Evolutionary conservation across 2,888 invertebrate genomes (phyloP).

Genomic region (Cerceris ruficornis): DNA sequence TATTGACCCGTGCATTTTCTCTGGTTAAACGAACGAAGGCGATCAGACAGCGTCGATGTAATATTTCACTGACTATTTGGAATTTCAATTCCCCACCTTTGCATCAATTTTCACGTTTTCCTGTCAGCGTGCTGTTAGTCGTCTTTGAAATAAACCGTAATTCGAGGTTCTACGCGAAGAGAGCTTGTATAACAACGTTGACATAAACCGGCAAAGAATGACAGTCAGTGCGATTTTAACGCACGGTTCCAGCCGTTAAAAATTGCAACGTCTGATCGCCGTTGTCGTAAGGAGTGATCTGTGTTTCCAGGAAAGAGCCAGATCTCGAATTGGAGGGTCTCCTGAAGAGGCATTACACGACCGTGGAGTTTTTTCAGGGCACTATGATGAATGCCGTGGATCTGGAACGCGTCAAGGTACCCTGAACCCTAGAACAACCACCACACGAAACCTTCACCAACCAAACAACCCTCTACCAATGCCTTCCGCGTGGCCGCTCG

Average conservation of each 20-base stretch:
- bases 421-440: constrained; percentile 76
- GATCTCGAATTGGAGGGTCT: constrained; percentile 99
- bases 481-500: constrained; percentile 57
- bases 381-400: constrained; percentile 99
- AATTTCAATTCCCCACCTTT: neutral
- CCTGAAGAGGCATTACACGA: constrained; percentile 99
- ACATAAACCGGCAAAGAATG: neutral
- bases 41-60: constrained; percentile 48
- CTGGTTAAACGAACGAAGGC: constrained; percentile 44
- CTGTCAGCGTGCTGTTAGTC: too few species aligned
- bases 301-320: constrained; percentile 97
- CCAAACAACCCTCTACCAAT: constrained; percentile 39
- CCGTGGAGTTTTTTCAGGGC: constrained; percentile 99
- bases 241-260: neutral
- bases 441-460: constrained; percentile 56
- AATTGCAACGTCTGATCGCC: constrained; percentile 65
- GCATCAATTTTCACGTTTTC: neutral
- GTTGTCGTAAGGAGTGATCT: constrained; percentile 79
- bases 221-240: neutral
- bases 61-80: neutral
- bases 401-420: constrained; percentile 99
- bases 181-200: neutral
- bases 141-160: too few species aligned
- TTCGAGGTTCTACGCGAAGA: too few species aligned
- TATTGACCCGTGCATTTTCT: constrained; percentile 11